Evolutionary conservation across 1,140 invertebrate genomes (phyloP), one percentile per base, ranked within the genome.

Genomic region (Hycleus phaleratus): DNA sequence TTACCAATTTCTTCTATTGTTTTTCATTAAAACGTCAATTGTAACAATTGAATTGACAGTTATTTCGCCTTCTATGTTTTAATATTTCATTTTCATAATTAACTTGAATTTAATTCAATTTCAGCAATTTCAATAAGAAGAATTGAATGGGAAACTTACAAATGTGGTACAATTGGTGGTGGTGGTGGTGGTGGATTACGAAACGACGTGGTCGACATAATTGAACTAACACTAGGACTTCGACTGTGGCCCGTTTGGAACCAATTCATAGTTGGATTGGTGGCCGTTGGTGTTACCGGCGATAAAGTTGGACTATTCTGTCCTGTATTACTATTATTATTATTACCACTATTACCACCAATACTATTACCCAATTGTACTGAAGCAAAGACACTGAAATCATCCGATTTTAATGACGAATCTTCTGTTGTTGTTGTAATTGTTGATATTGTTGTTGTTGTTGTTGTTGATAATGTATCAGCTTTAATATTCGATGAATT

Each of bases 261-360:
- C 63, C 68, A 68, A 38, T 50, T 62, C 11, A 68, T 60, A 39
- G 66, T 63, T 1, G 66, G 49, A 38, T 60, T 65, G 3, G 70
- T 62, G 1, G 62, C 56, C 6, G 71, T 70, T 6, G 71, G 71
- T 3, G 71, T 72, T 12, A 67, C 68, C 3, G 71, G 71, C 43
- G 67, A 68, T 26, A 69, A 60, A 8, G 71, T 71, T 2, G 71
- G 71, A 52, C 71, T 73, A 53, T 69, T 71, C 50, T 73, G 71
- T 3, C 71, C 67, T 4, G 68, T 67, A 32, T 32, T 32, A 32
- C 32, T 32, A 32, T 32, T 32, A 32, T 32, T 32, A 32, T 32
- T 32, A 32, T 32, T 32, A 32, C 7, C 7, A 32, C 7, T 3
- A 32, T 32, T 32, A 32, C 7, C 7, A 32, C 7, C 7, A 32